These are phyloP conservation scores for Athrips mouffetella DNA, from an alignment of 2,888 invertebrate genomes.

Conservation along the genomic window DNA sequence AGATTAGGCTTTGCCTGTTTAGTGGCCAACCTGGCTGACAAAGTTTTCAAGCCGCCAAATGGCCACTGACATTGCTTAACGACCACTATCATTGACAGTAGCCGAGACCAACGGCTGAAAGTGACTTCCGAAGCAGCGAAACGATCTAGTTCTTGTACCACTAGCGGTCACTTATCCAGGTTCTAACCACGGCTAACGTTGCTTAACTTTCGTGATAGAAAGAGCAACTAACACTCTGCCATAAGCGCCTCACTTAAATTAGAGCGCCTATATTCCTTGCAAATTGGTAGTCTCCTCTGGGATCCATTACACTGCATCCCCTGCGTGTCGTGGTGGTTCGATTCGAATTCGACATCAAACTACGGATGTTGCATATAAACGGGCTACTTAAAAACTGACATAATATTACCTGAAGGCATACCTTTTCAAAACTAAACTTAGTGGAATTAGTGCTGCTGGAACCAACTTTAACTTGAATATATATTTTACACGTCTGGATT, in stretches of 20 bases:
- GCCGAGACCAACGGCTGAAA: too few relatives aligned
- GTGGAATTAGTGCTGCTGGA: background rate
- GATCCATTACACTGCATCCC: conserved; percentile 1
- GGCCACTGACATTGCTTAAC: too few relatives aligned
- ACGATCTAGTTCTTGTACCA: too few relatives aligned
- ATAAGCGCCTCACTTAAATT: background rate
- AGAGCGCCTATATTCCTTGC: background rate
- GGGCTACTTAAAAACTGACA: background rate
- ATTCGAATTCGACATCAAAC: background rate
- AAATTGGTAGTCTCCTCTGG: conserved; percentile 6
- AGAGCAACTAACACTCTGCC: background rate
- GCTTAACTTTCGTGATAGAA: background rate
- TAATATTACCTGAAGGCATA: background rate
- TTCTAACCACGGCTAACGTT: background rate
- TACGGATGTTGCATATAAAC: background rate
- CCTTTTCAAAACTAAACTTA: background rate
- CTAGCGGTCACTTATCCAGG: too few relatives aligned
- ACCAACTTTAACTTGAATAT: background rate
- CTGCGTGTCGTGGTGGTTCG: background rate
- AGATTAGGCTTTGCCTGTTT: too few relatives aligned
- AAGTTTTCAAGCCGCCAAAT: too few relatives aligned
- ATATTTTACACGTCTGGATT: background rate
- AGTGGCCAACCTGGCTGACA: too few relatives aligned
- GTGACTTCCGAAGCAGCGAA: too few relatives aligned
- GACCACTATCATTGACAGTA: too few relatives aligned